Percentiles rank a stretch among this genome's conserved stretches.
Evolutionary conservation across 2,113 vertebrate species (phyloP).

Genomic region (Prionailurus bengalensis): DNA sequence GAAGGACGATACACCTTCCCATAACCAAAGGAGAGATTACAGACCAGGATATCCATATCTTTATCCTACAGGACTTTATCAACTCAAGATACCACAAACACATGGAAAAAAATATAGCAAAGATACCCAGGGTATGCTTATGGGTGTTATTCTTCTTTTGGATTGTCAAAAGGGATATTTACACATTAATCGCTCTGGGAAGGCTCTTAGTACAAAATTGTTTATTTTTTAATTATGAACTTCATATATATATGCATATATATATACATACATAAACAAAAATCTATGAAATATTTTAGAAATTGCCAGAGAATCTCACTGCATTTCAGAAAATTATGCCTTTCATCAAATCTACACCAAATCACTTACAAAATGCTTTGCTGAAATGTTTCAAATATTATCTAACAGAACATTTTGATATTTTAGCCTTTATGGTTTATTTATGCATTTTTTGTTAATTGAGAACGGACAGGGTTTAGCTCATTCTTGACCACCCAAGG

Average conservation of each 20-base stretch:
- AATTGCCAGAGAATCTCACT: background rate
- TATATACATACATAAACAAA: background rate
- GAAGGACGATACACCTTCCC: background rate
- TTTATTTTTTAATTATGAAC: background rate
- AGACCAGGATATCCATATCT: background rate
- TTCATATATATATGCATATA: background rate
- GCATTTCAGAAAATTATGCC: background rate
- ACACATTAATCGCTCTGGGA: background rate
- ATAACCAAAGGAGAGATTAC: background rate
- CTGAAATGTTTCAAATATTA: constrained; percentile 63
- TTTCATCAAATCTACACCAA: background rate
- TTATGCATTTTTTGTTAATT: constrained; percentile 34
- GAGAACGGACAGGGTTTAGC: background rate
- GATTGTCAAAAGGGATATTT: background rate
- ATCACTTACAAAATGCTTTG: background rate
- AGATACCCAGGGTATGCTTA: background rate
- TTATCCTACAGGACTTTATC: background rate
- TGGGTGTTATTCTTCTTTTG: background rate
- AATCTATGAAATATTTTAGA: background rate
- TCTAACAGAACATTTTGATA: constrained; percentile 40
- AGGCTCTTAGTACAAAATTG: background rate
- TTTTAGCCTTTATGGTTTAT: constrained; percentile 55
- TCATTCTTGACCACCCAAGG: constrained; percentile 75
- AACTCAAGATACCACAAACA: background rate
- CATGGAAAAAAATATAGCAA: background rate